Conservation (phyloP, 2,888 invertebrate species). For the Stenoptilia bipunctidactyla region DNA sequence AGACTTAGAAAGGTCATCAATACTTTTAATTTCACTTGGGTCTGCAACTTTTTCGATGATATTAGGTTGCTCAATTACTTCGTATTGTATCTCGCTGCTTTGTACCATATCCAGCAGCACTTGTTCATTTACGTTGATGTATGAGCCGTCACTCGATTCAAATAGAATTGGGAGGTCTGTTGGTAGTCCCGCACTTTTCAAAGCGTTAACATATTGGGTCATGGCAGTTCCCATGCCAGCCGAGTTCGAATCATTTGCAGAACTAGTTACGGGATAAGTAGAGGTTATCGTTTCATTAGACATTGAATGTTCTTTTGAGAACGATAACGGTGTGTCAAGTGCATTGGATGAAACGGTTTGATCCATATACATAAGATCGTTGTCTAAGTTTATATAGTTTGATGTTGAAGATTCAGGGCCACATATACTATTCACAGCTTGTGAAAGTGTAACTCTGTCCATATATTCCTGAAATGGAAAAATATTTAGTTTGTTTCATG, state of each 20-base stretch:
- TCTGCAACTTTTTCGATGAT: slow-evolving; percentile 63
- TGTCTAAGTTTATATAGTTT: slow-evolving; percentile 49
- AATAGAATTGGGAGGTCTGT: slow-evolving; percentile 71
- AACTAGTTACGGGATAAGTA: slow-evolving; percentile 33
- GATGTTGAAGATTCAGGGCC: slow-evolving; percentile 38
- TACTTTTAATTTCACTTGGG: slow-evolving; percentile 62
- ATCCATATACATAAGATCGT: slow-evolving; percentile 57
- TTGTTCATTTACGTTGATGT: slow-evolving; percentile 75
- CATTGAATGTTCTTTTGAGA: slow-evolving; percentile 35
- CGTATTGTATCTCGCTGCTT: slow-evolving; percentile 63
- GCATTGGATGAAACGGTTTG: slow-evolving; percentile 42
- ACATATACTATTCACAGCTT: slow-evolving; percentile 60
- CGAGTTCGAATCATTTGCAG: slow-evolving; percentile 26
- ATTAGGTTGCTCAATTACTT: slow-evolving; percentile 64
- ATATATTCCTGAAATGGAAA: slow-evolving; percentile 45
- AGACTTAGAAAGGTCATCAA: slow-evolving; percentile 60
- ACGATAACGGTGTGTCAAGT: slow-evolving; percentile 38
- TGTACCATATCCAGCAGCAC: slow-evolving; percentile 69
- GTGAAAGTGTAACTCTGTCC: slow-evolving; percentile 53
- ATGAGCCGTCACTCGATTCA: slow-evolving; percentile 75
- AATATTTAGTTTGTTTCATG: neutral
- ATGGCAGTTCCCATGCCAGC: slow-evolving; percentile 47
- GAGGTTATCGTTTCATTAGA: slow-evolving; percentile 42
- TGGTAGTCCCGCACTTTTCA: slow-evolving; percentile 56
- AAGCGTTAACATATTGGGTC: slow-evolving; percentile 63